phyloP scores from a whole-genome alignment of 2,888 invertebrate genomes.

The Rhogogaster chlorosoma region DNA sequence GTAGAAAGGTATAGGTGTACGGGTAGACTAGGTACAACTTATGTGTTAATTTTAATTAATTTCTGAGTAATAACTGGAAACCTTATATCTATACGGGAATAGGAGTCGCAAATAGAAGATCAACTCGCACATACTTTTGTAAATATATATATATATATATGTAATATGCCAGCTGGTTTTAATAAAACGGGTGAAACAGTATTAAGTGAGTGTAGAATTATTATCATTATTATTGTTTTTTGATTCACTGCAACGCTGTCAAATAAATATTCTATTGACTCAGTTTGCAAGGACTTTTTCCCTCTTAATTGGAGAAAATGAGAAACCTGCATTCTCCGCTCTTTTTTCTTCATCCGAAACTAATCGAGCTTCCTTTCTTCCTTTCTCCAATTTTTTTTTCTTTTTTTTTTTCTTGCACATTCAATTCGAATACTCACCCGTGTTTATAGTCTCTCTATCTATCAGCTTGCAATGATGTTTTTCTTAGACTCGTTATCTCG shows the following conservation, averaged over 20 bases:
- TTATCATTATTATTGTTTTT: background rate
- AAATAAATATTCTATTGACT: too few relatives aligned
- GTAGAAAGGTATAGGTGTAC: background rate
- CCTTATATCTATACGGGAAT: background rate
- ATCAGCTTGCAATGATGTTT: constrained; percentile 1
- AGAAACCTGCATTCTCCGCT: background rate
- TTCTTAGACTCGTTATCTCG: constrained; percentile 16
- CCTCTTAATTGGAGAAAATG: too few relatives aligned
- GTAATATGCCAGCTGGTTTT: background rate
- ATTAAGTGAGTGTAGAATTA: background rate
- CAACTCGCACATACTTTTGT: background rate
- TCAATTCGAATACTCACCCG: constrained; percentile 8
- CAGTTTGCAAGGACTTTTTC: too few relatives aligned
- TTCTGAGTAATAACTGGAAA: background rate
- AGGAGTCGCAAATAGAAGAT: background rate
- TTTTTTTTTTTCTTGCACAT: background rate
- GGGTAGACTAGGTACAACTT: background rate
- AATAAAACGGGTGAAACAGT: too few relatives aligned
- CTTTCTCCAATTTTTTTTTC: background rate
- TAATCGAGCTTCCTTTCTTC: background rate
- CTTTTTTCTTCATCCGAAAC: background rate
- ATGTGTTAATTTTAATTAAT: constrained; percentile 33
- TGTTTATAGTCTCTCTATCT: constrained; percentile 6
- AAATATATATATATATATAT: background rate
- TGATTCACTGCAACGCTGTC: too few relatives aligned